A percentile compares a stretch with the other conserved stretches of the same genome.
Conservation (phyloP, 2,797 vertebrate species). For the Macropodus opercularis region DNA sequence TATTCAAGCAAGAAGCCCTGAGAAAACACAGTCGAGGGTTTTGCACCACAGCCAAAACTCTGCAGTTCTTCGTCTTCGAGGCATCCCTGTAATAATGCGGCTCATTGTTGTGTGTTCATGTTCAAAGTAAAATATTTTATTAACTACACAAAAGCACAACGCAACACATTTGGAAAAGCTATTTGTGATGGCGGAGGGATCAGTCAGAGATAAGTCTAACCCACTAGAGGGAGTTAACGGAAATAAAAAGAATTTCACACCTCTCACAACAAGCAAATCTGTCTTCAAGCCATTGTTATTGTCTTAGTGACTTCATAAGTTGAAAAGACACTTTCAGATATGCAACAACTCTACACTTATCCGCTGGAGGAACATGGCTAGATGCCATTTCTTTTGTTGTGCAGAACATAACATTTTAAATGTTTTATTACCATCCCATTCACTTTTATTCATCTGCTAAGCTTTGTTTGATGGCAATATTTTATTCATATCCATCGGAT, state of each 20-base stretch:
- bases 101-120: conserved; percentile 19
- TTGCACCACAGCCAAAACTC: conserved; percentile 2
- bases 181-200: conserved; percentile 31
- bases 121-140: conserved; percentile 10
- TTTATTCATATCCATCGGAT: conserved; percentile 51
- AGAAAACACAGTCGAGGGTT: conserved; percentile 18
- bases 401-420: conserved; percentile 30
- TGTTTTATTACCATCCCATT: conserved; percentile 39
- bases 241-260: conserved; percentile 34
- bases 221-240: conserved; percentile 12
- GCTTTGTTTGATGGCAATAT: conserved; percentile 52
- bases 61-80: conserved; percentile 27
- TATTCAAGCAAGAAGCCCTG: conserved; percentile 33
- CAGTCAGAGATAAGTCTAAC: conserved; percentile 15
- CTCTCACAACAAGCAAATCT: conserved; percentile 39
- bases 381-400: conserved; percentile 52
- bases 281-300: conserved; percentile 36
- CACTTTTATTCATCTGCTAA: conserved; percentile 27
- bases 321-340: conserved; percentile 26
- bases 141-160: conserved; percentile 29
- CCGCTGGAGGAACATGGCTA: conserved; percentile 41
- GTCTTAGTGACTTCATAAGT: conserved; percentile 29
- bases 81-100: conserved; percentile 12
- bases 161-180: conserved; percentile 8
- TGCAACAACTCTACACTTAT: conserved; percentile 44